phyloP scores from a whole-genome alignment of 2,113 vertebrate species.

The Carollia perspicillata region DNA sequence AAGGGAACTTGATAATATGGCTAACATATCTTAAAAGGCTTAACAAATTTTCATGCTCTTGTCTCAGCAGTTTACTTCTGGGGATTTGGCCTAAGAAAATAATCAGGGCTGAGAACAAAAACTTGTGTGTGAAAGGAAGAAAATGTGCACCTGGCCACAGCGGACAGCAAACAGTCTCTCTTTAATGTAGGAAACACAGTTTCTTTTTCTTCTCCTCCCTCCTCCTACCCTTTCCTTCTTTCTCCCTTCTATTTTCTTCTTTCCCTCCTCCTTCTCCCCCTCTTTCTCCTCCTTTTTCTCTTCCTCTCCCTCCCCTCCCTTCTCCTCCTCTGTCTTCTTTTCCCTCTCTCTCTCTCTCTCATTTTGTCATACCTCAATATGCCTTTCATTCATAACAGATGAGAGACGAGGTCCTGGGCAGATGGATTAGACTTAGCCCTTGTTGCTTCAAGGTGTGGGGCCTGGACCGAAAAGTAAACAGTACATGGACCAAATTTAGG shows the following conservation, averaged over 20 bases:
- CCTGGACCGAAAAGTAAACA: background rate
- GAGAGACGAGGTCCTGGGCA: background rate
- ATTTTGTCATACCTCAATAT: background rate
- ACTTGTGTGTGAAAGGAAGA: background rate
- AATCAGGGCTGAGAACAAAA: background rate
- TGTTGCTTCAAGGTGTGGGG: background rate
- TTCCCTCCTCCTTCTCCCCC: background rate
- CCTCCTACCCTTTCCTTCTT: background rate
- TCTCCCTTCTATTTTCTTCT: background rate
- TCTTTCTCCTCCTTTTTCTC: background rate
- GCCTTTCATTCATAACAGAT: background rate
- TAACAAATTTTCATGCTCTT: background rate
- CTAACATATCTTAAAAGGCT: background rate
- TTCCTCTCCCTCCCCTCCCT: rapidly evolving
- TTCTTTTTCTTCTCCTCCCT: background rate
- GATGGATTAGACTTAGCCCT: background rate
- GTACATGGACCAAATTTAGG: background rate
- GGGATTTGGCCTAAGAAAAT: constrained; percentile 8
- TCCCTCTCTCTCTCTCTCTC: background rate
- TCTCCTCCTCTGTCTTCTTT: no score
- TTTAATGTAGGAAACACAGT: background rate
- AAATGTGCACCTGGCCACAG: background rate
- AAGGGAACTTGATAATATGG: background rate
- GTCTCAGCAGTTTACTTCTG: constrained; percentile 1
- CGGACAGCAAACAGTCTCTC: background rate